Conservation (phyloP, 37 sponge, comb jelly and placozoan genomes). For the Axinella damicornis region DNA sequence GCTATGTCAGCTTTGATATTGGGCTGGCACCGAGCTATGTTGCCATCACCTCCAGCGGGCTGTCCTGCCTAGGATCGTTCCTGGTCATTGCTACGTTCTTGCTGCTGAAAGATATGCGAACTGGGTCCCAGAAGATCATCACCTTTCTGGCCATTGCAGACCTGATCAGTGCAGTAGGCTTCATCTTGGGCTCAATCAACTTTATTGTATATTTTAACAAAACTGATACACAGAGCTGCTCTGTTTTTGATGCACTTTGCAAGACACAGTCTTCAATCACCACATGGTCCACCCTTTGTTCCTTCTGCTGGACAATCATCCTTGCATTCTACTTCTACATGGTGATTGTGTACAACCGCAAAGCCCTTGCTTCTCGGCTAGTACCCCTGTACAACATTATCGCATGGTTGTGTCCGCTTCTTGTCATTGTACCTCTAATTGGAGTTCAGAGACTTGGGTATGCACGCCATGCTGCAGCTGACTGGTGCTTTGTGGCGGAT, state of each 20-base stretch:
- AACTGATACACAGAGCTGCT: neutral
- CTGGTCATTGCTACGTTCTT: slow-evolving; percentile 25
- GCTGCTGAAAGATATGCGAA: slow-evolving; percentile 25
- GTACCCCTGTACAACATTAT: slow-evolving; percentile 38
- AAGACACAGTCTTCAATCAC: slow-evolving; percentile 38
- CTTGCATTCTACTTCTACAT: slow-evolving; percentile 59
- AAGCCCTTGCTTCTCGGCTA: slow-evolving; percentile 1
- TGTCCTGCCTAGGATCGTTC: slow-evolving; percentile 36
- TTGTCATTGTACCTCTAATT: slow-evolving; percentile 7
- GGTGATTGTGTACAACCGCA: slow-evolving; percentile 17
- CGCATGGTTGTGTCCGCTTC: slow-evolving; percentile 41
- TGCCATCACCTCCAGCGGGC: slow-evolving; percentile 47
- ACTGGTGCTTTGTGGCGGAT: slow-evolving; percentile 37
- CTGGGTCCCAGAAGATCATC: slow-evolving; percentile 25
- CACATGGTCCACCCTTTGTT: slow-evolving; percentile 15
- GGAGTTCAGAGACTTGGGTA: slow-evolving; percentile 10
- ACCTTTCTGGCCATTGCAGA: slow-evolving; percentile 45
- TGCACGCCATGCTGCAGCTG: neutral
- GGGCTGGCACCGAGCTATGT: slow-evolving; percentile 29
- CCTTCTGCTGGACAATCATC: slow-evolving; percentile 51
- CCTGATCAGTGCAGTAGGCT: slow-evolving; percentile 42
- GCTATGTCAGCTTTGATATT: slow-evolving; percentile 16
- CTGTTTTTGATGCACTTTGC: slow-evolving; percentile 7
- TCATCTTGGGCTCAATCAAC: slow-evolving; percentile 20
- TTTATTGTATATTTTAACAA: neutral